Evolutionary conservation across 2,113 vertebrate genomes (phyloP), one percentile per base, ranked within the genome.

Genomic region (Ciconia boyciana): DNA sequence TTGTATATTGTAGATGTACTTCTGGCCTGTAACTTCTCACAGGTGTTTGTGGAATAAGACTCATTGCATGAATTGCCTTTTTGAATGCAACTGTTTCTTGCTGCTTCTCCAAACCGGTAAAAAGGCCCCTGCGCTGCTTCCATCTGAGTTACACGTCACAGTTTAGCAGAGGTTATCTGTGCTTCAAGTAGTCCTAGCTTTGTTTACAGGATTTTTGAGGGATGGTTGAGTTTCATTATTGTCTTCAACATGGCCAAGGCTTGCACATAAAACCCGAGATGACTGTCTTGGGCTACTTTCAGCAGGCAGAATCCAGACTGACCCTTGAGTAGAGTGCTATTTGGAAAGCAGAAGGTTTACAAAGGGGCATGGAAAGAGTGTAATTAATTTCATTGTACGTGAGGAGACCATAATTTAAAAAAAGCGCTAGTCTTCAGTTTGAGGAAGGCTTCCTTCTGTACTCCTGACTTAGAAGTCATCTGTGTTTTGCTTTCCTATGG

Each of bases 1-100:
- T 1, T 29, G 18, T 6, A 2, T 19, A 0, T 55, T 8, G 2
- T 1, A 26, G 64, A 5, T 36, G 26, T 22, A 2, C 69, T 48
- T 41, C 48, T 68, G 58, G 25, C 51, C 52, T 68, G 17, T 17
- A 26, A 7, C 5, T 55, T 26, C 51, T 66, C 58, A 17, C 16
- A 6, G 5, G 20, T 36, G 36, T n/a, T 44, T 60, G 6, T 66
- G 26, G 44, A 78, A 11, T 44, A 60, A 26, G 31, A 20, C 51
- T 88, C 4, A 0, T 7, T 26, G 22, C n/a, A 44, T 21, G 8
- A 52, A 11, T 36, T 80, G 64, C 24, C 39, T 64, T 68, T 86
- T 51, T 39, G n/a, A 83, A 55, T 49, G 49, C 46, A 83, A 3
- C 26, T 41, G 17, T 36, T 84, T 39, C 31, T 52, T 81, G 7